These are phyloP conservation scores for Hippocampus abdominalis DNA, from an alignment of 2,113 vertebrate species.

Conservation along the genomic window DNA sequence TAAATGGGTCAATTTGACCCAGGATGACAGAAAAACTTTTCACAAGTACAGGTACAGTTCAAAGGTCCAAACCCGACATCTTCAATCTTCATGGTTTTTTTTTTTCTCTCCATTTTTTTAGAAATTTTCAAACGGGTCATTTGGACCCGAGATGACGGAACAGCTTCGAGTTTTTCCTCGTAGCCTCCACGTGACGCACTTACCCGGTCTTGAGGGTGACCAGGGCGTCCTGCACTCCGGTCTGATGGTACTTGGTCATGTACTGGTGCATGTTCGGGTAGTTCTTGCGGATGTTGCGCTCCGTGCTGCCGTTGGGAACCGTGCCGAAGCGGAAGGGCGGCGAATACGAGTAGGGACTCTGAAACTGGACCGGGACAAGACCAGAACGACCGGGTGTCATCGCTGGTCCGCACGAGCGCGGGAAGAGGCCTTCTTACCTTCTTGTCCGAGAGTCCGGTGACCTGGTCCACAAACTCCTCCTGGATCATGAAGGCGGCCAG, in stretches of 20 bases:
- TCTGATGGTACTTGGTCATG: constrained; percentile 97
- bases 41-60: too few relatives aligned
- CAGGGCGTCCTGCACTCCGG: constrained; percentile 87
- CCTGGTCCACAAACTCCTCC: constrained; percentile 98
- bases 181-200: constrained; percentile 27
- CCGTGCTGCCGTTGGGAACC: constrained; percentile 95
- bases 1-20: neutral
- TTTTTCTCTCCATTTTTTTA: neutral
- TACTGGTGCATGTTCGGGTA: constrained; percentile 99
- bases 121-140: neutral
- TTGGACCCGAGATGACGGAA: neutral
- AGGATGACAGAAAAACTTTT: neutral
- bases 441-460: constrained; percentile 96
- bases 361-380: constrained; percentile 77
- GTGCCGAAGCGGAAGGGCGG: constrained; percentile 97
- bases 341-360: constrained; percentile 92
- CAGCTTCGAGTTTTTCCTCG: neutral
- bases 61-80: too few relatives aligned
- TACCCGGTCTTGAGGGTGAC: constrained; percentile 97
- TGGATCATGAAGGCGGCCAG: constrained; percentile 99
- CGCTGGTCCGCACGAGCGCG: too few relatives aligned
- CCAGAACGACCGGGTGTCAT: neutral
- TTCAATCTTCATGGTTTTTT: too few relatives aligned
- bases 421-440: constrained; percentile 73
- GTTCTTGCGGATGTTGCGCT: constrained; percentile 97